These are phyloP conservation scores for Cochlearius cochlearius DNA, from an alignment of 2,113 vertebrate genomes.

Conservation along the genomic window DNA sequence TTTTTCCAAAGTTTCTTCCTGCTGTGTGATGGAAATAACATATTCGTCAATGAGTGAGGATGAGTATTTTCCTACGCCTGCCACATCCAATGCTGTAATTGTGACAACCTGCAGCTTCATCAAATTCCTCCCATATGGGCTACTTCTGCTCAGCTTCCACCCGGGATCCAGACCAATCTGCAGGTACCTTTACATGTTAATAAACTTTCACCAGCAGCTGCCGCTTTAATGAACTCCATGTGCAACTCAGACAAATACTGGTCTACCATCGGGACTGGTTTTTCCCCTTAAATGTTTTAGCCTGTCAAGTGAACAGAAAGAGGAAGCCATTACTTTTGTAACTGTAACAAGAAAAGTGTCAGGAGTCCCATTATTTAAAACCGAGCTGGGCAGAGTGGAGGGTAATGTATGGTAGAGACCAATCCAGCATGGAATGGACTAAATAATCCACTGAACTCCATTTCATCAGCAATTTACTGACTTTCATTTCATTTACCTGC, in stretches of 20 bases:
- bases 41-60: not conserved
- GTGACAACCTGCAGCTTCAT: not conserved
- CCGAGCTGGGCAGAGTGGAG: not conserved
- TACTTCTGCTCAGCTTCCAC: not conserved
- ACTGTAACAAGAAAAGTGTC: constrained; percentile 20
- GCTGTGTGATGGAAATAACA: not conserved
- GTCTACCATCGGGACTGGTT: not conserved
- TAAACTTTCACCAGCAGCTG: not conserved
- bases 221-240: not conserved
- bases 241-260: not conserved
- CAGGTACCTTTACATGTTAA: not conserved
- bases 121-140: not conserved
- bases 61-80: not conserved
- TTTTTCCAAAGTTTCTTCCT: not conserved
- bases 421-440: not conserved
- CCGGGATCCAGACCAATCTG: not conserved
- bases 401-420: not conserved
- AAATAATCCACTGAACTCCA: not conserved
- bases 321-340: constrained; percentile 2
- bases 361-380: constrained; percentile 8
- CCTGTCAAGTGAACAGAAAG: not conserved
- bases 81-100: not conserved
- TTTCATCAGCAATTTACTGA: constrained; percentile 26
- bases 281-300: not conserved
- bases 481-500: not conserved